Evolutionary conservation across 2,113 vertebrate species (phyloP).

Genomic region (Pycnonotus jocosus): DNA sequence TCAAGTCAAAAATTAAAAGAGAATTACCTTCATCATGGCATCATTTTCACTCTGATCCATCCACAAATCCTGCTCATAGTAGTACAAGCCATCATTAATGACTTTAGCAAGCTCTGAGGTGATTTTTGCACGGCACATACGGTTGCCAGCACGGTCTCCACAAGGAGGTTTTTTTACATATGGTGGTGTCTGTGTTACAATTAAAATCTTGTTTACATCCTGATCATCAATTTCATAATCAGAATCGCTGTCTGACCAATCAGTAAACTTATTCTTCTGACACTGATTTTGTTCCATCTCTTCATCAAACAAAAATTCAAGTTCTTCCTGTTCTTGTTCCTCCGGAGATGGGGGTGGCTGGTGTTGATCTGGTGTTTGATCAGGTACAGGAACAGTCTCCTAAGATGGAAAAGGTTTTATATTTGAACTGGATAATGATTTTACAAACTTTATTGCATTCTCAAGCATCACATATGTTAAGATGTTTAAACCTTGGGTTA

Average conservation of each 20-base stretch:
- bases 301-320: slow-evolving; percentile 85
- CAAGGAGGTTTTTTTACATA: slow-evolving; percentile 69
- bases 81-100: slow-evolving; percentile 77
- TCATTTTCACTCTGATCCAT: slow-evolving; percentile 59
- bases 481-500: background rate
- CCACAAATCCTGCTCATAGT: slow-evolving; percentile 77
- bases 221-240: slow-evolving; percentile 79
- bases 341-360: slow-evolving; percentile 17
- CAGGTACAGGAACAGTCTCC: slow-evolving; percentile 50
- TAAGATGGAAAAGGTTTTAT: slow-evolving; percentile 34
- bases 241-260: slow-evolving; percentile 76
- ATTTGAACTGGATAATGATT: background rate
- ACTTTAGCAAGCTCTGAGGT: slow-evolving; percentile 74
- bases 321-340: slow-evolving; percentile 82
- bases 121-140: slow-evolving; percentile 63
- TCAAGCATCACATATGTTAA: background rate
- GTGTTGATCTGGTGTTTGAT: slow-evolving; percentile 29
- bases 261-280: slow-evolving; percentile 66
- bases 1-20: background rate
- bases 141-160: slow-evolving; percentile 61
- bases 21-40: slow-evolving; percentile 68
- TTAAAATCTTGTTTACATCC: slow-evolving; percentile 79
- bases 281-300: slow-evolving; percentile 71
- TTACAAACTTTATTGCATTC: background rate
- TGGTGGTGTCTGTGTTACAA: slow-evolving; percentile 76